Evolutionary conservation across 2,113 vertebrate genomes (phyloP), one percentile per base, ranked within the genome.

Genomic region (Pelvicachromis taeniatus): DNA sequence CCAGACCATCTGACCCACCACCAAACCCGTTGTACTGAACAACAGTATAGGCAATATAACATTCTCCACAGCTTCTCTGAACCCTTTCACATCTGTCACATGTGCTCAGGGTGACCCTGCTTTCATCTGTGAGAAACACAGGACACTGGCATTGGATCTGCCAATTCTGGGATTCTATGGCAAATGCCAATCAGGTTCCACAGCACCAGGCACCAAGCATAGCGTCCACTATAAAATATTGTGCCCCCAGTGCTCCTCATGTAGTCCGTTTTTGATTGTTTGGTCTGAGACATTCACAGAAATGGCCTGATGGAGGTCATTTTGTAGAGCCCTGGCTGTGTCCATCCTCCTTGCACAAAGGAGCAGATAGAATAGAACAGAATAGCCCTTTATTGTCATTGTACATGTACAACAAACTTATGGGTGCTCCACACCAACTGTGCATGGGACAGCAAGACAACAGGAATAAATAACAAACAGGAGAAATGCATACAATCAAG

Each of bases 381-480:
- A 59, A 59, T 10, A 10, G 56, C 16, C 29, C 56, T 59, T 33
- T 16, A 19, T 33, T 59, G 56, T 33, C 9, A 33, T 59, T 33
- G 56, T 33, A 11, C 19, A 53, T 35, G 53, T 54, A 35, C 29
- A 61, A 61, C 58, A 35, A 33, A 61, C 19, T 35, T 16, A 61
- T 35, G 29, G 58, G 16, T 19, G 31, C 16, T 61, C 31, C 31
- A 4, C 17, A 61, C 31, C 29, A n/a, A 61, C 9, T 61, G 58
- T 61, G 58, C 58, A 61, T 61, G 58, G 35, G 31, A 35, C 58
- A 35, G 58, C 31, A 61, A 61, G 31, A 35, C 58, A 35, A 31
- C 31, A 61, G 58, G n/a, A 35, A n/a, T 35, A 61, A 61, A 61
- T n/a, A 61, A 61, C 58, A 61, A n/a, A 35, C 17, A n/a, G 31